Conservation (phyloP, 2,113 vertebrate species). For the Petroica traversi region DNA sequence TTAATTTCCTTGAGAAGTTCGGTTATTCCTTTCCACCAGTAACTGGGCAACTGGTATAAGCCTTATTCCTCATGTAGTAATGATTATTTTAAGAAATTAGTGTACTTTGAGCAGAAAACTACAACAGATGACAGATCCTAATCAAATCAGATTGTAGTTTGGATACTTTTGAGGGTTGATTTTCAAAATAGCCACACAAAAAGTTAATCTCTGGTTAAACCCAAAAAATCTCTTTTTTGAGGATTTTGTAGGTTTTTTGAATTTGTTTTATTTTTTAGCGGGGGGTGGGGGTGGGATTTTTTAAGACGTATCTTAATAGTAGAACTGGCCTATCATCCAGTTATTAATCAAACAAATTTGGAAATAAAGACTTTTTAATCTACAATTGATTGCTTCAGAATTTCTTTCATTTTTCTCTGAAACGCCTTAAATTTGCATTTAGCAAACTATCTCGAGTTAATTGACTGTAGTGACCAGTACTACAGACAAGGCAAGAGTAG, state of each 20-base stretch:
- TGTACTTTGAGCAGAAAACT: not conserved
- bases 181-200: not conserved
- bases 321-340: not conserved
- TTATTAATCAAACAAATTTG: not conserved
- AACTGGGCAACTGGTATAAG: not conserved
- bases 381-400: not conserved
- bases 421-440: not conserved
- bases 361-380: not conserved
- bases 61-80: not conserved
- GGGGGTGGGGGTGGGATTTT: fast-evolving
- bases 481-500: not conserved
- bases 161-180: not conserved
- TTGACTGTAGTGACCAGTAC: not conserved
- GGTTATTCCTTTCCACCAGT: not conserved
- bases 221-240: not conserved
- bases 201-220: not conserved
- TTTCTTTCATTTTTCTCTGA: not conserved
- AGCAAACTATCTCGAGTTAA: not conserved
- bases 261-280: not conserved
- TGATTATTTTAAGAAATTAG: not conserved
- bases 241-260: not conserved
- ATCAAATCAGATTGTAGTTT: not conserved
- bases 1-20: not conserved
- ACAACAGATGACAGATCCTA: not conserved
- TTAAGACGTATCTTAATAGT: not conserved